Conservation (phyloP, 2,888 invertebrate genomes). For the Erebia ligea region DNA sequence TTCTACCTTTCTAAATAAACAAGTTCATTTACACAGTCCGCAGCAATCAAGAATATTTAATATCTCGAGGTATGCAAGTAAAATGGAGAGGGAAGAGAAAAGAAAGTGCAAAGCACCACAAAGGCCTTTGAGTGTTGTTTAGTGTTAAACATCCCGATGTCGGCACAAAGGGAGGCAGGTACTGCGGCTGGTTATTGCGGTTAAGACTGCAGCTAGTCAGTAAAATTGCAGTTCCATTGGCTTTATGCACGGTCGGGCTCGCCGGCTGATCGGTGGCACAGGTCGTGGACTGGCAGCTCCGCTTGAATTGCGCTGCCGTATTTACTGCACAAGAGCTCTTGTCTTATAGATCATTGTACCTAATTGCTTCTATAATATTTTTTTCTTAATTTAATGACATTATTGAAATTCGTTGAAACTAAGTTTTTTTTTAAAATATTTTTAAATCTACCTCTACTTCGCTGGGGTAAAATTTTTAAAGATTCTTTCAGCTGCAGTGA, state of each 20-base stretch:
- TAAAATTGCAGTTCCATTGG: slow-evolving; percentile 3
- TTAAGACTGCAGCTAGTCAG: not conserved
- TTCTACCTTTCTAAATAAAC: not conserved
- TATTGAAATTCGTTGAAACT: no score
- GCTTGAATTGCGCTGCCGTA: not conserved
- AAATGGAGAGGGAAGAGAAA: slow-evolving; percentile 14
- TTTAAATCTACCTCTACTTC: no score
- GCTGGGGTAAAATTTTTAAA: no score
- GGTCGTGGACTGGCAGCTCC: not conserved
- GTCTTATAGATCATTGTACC: not conserved
- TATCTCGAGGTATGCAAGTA: slow-evolving; percentile 30
- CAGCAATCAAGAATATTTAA: slow-evolving; percentile 20
- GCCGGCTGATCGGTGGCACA: not conserved
- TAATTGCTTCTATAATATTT: no score
- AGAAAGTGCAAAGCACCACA: slow-evolving; percentile 34
- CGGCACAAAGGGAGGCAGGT: slow-evolving; percentile 28
- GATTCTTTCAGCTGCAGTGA: no score
- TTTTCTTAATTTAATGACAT: not conserved
- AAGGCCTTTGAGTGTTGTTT: slow-evolving; percentile 41
- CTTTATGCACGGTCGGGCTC: not conserved
- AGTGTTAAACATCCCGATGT: slow-evolving; percentile 41
- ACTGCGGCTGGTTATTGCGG: slow-evolving; percentile 29
- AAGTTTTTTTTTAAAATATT: no score
- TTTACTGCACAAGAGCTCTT: not conserved
- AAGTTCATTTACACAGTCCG: not conserved